These are phyloP conservation scores for Xiphophorus couchianus DNA, from an alignment of 2,113 vertebrate species.

Conservation along the genomic window DNA sequence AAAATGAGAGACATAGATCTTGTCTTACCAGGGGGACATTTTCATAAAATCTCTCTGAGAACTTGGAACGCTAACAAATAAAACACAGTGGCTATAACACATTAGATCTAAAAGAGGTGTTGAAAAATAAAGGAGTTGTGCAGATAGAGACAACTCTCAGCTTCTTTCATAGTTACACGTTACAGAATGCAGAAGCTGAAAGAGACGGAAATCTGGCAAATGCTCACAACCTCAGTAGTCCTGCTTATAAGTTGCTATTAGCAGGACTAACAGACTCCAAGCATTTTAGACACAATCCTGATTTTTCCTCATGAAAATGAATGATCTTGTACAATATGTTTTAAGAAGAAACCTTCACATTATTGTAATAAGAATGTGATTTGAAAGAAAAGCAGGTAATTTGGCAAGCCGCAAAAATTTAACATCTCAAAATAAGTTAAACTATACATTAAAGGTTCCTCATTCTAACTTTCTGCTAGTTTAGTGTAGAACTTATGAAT, in stretches of 20 bases:
- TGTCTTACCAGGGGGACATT: constrained; percentile 18
- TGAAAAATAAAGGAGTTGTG: constrained; percentile 51
- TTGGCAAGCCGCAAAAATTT: neutral
- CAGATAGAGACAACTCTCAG: neutral
- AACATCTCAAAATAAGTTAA: neutral
- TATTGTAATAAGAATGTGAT: constrained; percentile 5
- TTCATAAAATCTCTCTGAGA: constrained; percentile 55
- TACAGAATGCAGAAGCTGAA: constrained; percentile 20
- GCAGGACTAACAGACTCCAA: neutral
- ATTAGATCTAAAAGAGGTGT: constrained; percentile 50
- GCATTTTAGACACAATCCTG: too few species aligned
- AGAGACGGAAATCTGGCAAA: constrained; percentile 7
- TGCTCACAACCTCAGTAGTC: neutral
- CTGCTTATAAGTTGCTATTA: constrained; percentile 16
- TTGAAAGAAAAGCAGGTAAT: constrained; percentile 2
- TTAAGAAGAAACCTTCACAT: neutral
- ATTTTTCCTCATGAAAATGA: neutral
- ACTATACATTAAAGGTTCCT: neutral
- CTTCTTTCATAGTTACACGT: constrained; percentile 13
- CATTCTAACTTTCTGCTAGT: neutral
- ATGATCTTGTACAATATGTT: neutral
- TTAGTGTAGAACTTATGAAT: neutral
- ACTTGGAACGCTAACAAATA: constrained; percentile 61
- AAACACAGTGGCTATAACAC: constrained; percentile 44
- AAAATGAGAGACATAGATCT: constrained; percentile 49